Percentiles rank a stretch among this genome's conserved stretches.
These are phyloP conservation scores for Nothura maculosa DNA, from an alignment of 2,797 vertebrate genomes.

Conservation along the genomic window DNA sequence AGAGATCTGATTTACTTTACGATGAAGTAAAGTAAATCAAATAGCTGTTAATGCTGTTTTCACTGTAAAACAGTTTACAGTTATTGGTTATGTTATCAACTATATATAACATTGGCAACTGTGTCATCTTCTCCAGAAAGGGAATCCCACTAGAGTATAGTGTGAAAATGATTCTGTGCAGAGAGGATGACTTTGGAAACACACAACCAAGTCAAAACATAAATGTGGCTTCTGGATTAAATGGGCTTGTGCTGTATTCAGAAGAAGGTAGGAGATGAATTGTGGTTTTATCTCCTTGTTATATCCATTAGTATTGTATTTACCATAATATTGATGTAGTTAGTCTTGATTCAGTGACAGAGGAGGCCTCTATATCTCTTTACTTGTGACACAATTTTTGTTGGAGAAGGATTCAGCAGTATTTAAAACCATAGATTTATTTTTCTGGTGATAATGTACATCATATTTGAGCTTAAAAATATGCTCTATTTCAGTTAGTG, in stretches of 20 bases:
- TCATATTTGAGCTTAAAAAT: neutral
- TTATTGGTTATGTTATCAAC: neutral
- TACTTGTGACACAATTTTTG: neutral
- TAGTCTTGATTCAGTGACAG: neutral
- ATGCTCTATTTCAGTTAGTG: neutral
- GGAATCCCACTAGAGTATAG: constrained; percentile 10
- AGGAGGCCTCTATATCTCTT: neutral
- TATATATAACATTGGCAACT: constrained; percentile 6
- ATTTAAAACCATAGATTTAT: neutral
- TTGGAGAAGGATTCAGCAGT: neutral
- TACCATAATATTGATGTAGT: neutral
- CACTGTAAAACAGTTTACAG: neutral
- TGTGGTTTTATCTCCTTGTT: neutral
- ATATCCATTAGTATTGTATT: neutral
- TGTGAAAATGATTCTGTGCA: neutral
- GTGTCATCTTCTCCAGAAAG: neutral
- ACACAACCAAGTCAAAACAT: constrained; percentile 39
- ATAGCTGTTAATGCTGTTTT: constrained; percentile 11
- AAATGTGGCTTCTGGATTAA: constrained; percentile 24
- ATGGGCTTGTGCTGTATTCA: constrained; percentile 40
- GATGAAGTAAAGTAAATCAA: too few relatives aligned
- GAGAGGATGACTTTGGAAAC: constrained; percentile 57
- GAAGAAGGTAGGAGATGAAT: constrained; percentile 68
- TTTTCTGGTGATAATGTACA: neutral
- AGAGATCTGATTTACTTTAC: neutral